phyloP scores from a whole-genome alignment of 2,888 invertebrate species.

The Ormyrus thymus region DNA sequence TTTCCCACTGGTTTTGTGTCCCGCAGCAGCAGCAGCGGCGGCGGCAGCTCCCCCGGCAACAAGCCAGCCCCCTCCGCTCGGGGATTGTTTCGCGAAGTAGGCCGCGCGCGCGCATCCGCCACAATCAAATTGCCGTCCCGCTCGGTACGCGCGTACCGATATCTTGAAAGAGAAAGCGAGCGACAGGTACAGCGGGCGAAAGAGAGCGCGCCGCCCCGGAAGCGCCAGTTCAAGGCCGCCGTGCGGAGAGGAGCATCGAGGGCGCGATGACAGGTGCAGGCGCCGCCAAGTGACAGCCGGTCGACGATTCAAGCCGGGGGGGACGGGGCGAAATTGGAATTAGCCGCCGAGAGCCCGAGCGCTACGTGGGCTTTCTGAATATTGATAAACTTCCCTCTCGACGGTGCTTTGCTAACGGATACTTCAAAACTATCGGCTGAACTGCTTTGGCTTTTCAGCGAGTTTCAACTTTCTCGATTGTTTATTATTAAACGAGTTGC shows the following conservation, averaged over 20 bases:
- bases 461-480: too few species aligned
- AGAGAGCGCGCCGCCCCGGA: background rate
- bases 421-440: too few species aligned
- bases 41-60: slow-evolving; percentile 55
- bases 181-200: background rate
- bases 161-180: slow-evolving; percentile 27
- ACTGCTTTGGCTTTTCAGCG: too few species aligned
- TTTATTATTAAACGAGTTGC: too few species aligned
- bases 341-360: too few species aligned
- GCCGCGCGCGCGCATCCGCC: slow-evolving; percentile 61
- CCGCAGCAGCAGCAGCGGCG: slow-evolving; percentile 45
- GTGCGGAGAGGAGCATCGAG: background rate
- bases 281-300: too few species aligned
- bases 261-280: too few species aligned
- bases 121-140: slow-evolving; percentile 24
- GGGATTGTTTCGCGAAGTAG: slow-evolving; percentile 68
- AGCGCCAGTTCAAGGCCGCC: slow-evolving; percentile 36
- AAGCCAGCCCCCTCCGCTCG: slow-evolving; percentile 50
- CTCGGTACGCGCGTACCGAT: background rate
- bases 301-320: too few species aligned
- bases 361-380: too few species aligned
- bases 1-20: background rate
- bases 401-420: too few species aligned
- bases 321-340: too few species aligned
- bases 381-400: too few species aligned